Base-by-base conservation (phyloP, 1,140 invertebrate genomes). In the Euura saliciscinereae region DNA sequence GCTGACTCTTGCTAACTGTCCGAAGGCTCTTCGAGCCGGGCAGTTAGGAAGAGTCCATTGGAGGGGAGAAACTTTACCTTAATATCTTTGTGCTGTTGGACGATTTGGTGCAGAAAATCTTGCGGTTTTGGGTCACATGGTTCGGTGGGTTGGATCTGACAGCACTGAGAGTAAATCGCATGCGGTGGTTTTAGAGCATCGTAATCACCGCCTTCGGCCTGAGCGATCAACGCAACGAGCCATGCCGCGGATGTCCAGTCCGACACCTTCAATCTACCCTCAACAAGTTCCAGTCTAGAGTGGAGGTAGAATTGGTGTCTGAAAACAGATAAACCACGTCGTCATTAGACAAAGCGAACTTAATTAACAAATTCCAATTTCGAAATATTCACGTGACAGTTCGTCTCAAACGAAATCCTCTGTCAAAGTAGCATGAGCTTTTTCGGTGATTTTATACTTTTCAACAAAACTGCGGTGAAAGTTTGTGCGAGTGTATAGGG, bases 281-380 rank as follows among this genome's bases (percentile, higher is more conserved):
- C 92, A 44, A 92, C 85, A 44, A 97, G 86, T 78, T 95, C 94
- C 2, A 92, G 85, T 76, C 92, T 91, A 0, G 94, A 93, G 83
- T 96, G 93, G 43, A 95, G 89, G 81, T 95, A 97, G 84, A 96
- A 96, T 80, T 94, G 91, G 84, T 96, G 93, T 70, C 92, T 92
- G 86, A 73, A 86, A 89, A 78, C 76, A 80, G 70, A 83, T 44
- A 46, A 77, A 71, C 28, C 28, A 28, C 28, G 0, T 28, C 28
- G 28, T 28, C 28, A 28, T 28, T 28, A 28, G 28, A 28, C 28
- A 28, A 28, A 28, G 28, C 28, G 28, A 28, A 28, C 28, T 28
- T 28, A 28, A 28, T 28, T 1, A 28, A 28, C 28, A 1, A 28
- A 28, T 28, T 28, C 28, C 28, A 28, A 28, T 28, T 28, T 28